Evolutionary conservation across 2,797 vertebrate species (phyloP).

Genomic region (Oryzias sinensis): DNA sequence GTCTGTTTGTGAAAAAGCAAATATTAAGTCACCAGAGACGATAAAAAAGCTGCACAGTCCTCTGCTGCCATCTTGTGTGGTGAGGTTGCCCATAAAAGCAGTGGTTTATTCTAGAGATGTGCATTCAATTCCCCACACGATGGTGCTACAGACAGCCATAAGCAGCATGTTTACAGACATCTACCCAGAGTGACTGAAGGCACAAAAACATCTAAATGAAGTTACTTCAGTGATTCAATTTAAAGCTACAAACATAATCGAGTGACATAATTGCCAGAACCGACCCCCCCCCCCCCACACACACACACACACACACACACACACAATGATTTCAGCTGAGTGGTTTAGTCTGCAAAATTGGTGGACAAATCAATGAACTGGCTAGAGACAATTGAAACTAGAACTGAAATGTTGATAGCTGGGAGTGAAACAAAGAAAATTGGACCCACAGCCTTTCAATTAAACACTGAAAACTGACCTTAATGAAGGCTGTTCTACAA

Average conservation of each 20-base stretch:
- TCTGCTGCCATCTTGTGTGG: slow-evolving; percentile 66
- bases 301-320: no score
- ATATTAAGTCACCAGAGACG: slow-evolving; percentile 1
- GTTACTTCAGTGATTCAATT: neutral
- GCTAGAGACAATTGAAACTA: slow-evolving; percentile 39
- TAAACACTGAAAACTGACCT: slow-evolving; percentile 20
- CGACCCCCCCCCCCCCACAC: neutral
- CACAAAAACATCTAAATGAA: neutral
- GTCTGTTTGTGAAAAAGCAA: slow-evolving; percentile 18
- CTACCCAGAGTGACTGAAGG: neutral
- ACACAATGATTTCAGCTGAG: slow-evolving; percentile 23
- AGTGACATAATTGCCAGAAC: no score
- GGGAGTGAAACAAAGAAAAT: slow-evolving; percentile 23
- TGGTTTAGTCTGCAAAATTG: slow-evolving; percentile 35
- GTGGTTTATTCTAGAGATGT: neutral
- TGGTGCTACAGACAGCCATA: slow-evolving; percentile 10
- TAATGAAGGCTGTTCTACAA: slow-evolving; percentile 24
- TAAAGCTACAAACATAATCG: neutral
- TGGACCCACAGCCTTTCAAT: slow-evolving; percentile 22
- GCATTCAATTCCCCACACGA: slow-evolving; percentile 20
- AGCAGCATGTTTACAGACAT: slow-evolving; percentile 3
- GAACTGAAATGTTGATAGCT: slow-evolving; percentile 38
- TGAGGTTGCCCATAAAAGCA: slow-evolving; percentile 14
- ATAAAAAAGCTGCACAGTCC: slow-evolving; percentile 12
- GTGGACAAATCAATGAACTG: slow-evolving; percentile 50